Percentiles rank a stretch among this genome's conserved stretches.
Evolutionary conservation across 2,888 invertebrate genomes (phyloP).

Genomic region (Druceiella hillmani): DNA sequence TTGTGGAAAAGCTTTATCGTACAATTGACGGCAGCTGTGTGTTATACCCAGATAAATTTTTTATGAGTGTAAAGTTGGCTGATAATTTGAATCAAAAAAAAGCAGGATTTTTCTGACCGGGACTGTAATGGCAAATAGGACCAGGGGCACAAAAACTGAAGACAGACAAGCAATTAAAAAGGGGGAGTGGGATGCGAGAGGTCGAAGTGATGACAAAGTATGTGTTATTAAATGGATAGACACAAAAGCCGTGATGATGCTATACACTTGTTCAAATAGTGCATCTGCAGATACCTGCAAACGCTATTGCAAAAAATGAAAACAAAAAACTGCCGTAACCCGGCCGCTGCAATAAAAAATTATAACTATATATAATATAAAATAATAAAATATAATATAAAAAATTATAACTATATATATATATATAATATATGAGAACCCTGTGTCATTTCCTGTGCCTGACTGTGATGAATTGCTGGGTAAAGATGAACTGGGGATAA

Average conservation of each 20-base stretch:
- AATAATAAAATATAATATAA: conserved; percentile 26
- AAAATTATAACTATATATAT: too few species aligned
- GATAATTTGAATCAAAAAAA: too few species aligned
- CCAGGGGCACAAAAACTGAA: conserved; percentile 22
- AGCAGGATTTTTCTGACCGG: conserved; percentile 18
- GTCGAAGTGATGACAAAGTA: conserved; percentile 24
- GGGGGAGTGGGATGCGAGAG: conserved; percentile 24
- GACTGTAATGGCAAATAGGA: conserved; percentile 23
- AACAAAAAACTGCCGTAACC: conserved; percentile 17
- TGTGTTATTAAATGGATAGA: conserved; percentile 26
- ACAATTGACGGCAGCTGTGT: conserved; percentile 18
- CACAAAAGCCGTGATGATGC: conserved; percentile 26
- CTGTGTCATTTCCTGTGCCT: too few species aligned
- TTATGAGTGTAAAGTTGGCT: conserved; percentile 14
- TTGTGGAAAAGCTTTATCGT: conserved; percentile 18
- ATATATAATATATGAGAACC: too few species aligned
- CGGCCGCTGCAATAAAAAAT: conserved; percentile 23
- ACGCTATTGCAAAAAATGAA: conserved; percentile 25
- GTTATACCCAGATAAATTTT: too few species aligned
- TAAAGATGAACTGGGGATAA: too few species aligned
- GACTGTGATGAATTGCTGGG: too few species aligned
- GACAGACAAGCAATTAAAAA: conserved; percentile 21
- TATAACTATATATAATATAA: conserved; percentile 28
- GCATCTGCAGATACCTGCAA: conserved; percentile 22
- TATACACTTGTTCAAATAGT: conserved; percentile 23